Conservation (phyloP, 2,888 invertebrate genomes). For the Didymodactylos carnosus region DNA sequence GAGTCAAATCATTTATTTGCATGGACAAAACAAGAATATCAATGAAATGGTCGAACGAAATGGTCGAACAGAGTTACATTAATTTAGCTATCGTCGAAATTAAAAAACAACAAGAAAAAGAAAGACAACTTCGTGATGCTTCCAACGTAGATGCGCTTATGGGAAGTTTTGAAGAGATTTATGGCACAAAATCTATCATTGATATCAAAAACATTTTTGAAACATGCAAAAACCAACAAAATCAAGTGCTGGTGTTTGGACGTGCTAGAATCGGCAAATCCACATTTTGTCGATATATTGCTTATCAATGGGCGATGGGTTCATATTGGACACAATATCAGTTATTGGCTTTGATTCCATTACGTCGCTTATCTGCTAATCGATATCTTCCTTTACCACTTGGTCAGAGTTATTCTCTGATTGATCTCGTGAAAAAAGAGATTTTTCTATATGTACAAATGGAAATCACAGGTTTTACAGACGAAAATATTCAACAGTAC, state of each 20-base stretch:
- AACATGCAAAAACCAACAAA: neutral
- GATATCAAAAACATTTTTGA: neutral
- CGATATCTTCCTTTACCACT: neutral
- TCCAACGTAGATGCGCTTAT: neutral
- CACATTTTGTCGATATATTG: neutral
- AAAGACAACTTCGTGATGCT: neutral
- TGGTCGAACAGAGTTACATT: neutral
- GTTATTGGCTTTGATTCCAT: neutral
- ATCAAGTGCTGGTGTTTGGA: neutral
- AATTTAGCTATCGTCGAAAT: neutral
- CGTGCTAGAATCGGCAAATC: neutral
- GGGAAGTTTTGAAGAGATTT: no score
- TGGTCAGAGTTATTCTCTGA: no score
- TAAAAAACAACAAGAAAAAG: neutral
- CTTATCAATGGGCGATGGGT: neutral
- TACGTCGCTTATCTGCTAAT: neutral
- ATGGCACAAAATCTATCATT: neutral
- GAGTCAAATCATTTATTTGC: no score
- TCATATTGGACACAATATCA: neutral
- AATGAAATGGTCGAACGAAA: no score
- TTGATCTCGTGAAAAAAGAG: neutral
- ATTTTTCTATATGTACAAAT: neutral
- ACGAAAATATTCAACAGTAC: neutral
- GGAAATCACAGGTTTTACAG: neutral
- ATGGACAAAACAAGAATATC: no score